Percentiles rank a stretch among this genome's conserved stretches.
phyloP scores from a whole-genome alignment of 1,140 invertebrate species.

The Cydia amplana region DNA sequence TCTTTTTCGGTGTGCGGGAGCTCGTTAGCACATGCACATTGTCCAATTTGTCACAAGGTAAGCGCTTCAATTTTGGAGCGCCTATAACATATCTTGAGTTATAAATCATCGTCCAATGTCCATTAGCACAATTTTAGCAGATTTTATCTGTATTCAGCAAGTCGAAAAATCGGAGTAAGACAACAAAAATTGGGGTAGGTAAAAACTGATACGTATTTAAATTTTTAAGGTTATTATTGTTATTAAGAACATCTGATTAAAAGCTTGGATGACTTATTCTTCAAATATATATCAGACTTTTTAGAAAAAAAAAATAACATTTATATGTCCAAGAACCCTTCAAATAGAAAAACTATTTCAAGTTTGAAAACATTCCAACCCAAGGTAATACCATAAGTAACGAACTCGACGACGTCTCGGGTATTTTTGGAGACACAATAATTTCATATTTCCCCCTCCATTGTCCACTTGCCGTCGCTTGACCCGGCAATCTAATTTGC shows the following conservation, averaged over 20 bases:
- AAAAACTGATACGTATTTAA: no score
- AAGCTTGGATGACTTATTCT: not conserved
- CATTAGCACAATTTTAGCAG: no score
- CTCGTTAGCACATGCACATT: no score
- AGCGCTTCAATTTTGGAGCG: no score
- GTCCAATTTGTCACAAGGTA: no score
- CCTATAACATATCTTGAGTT: no score
- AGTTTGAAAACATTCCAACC: not conserved
- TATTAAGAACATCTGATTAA: no score
- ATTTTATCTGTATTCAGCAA: no score
- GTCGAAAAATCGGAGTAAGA: no score
- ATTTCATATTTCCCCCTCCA: constrained; percentile 13
- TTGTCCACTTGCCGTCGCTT: constrained; percentile 2
- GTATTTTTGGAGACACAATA: constrained; percentile 7
- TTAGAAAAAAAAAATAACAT: not conserved
- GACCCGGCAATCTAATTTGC: constrained; percentile 12
- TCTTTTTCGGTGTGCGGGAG: no score
- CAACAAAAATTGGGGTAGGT: not conserved
- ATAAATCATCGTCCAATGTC: no score
- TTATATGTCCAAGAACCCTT: not conserved
- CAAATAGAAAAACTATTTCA: not conserved
- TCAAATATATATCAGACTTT: not conserved
- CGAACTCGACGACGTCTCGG: not conserved
- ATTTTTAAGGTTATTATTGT: no score
- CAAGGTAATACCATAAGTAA: not conserved